These are phyloP conservation scores for Bostrychus sinensis DNA, from an alignment of 2,113 vertebrate species.

Conservation along the genomic window DNA sequence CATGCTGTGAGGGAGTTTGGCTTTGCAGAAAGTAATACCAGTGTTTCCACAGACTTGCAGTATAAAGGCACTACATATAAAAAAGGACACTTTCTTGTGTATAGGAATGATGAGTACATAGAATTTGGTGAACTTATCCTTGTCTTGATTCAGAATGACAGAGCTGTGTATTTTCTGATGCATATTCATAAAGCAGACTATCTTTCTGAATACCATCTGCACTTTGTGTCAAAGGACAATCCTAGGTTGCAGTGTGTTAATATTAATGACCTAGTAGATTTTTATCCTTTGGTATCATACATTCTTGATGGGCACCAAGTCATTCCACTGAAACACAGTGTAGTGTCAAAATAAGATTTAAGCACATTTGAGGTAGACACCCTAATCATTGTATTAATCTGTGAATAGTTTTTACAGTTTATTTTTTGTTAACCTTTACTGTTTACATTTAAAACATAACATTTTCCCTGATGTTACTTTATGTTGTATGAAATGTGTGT, in stretches of 20 bases:
- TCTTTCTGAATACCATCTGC: slow-evolving; percentile 46
- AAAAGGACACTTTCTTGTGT: slow-evolving; percentile 35
- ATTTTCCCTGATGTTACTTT: slow-evolving; percentile 31
- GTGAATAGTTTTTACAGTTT: not conserved
- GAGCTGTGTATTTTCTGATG: slow-evolving; percentile 41
- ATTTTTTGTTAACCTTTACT: slow-evolving; percentile 11
- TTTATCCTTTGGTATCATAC: slow-evolving; percentile 47
- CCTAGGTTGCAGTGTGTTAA: slow-evolving; percentile 26
- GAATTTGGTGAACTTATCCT: no score
- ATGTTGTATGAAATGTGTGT: no score
- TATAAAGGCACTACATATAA: slow-evolving; percentile 46
- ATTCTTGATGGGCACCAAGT: slow-evolving; percentile 32
- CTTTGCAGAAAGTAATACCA: no score
- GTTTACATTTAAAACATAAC: slow-evolving; percentile 35
- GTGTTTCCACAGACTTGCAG: slow-evolving; percentile 32
- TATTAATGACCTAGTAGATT: slow-evolving; percentile 41
- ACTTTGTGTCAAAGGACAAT: slow-evolving; percentile 28
- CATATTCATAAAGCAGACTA: slow-evolving; percentile 24
- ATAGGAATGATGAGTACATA: slow-evolving; percentile 27
- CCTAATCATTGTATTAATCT: not conserved
- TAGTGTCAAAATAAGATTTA: slow-evolving; percentile 33
- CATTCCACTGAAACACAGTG: slow-evolving; percentile 49
- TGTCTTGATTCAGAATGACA: slow-evolving; percentile 44
- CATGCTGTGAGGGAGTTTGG: not conserved
- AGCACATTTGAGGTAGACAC: not conserved